phyloP scores from a whole-genome alignment of 2,888 invertebrate species.

The Agrotis exclamationis region DNA sequence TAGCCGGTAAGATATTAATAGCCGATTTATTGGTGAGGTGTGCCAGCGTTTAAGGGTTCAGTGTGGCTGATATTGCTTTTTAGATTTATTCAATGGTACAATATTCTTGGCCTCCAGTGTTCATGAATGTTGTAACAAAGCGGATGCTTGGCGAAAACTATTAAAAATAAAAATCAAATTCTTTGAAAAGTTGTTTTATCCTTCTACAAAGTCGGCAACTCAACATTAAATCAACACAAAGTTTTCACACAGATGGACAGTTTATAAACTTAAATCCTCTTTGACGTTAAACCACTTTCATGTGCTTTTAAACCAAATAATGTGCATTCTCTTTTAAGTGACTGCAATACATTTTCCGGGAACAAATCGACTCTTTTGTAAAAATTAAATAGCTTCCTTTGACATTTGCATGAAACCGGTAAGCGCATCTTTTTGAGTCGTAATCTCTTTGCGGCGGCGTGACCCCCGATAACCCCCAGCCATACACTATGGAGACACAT shows the following conservation, averaged over 20 bases:
- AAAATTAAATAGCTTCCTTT: constrained; percentile 47
- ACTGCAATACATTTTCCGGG: constrained; percentile 4
- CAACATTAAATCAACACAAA: constrained; percentile 21
- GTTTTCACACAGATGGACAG: constrained; percentile 6
- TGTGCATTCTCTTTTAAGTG: constrained; percentile 1
- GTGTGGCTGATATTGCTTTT: constrained; percentile 38
- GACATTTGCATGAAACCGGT: constrained; percentile 13
- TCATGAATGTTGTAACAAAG: constrained; percentile 6
- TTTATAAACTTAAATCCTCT: constrained; percentile 11
- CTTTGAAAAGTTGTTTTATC: background rate
- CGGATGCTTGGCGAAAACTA: background rate
- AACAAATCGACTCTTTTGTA: constrained; percentile 25
- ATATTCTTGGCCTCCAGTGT: constrained; percentile 1
- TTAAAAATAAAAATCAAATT: constrained; percentile 5
- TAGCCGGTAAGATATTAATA: constrained; percentile 25
- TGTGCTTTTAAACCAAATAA: constrained; percentile 15
- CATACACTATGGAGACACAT: constrained; percentile 45
- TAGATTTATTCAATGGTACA: constrained; percentile 36
- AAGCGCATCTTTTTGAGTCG: constrained; percentile 24
- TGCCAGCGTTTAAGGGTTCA: constrained; percentile 2
- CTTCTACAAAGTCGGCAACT: constrained; percentile 1
- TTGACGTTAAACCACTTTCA: constrained; percentile 6
- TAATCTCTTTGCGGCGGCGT: constrained; percentile 33
- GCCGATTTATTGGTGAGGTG: constrained; percentile 23
- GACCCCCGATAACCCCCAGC: constrained; percentile 19